Evolutionary conservation across 2,888 invertebrate species (phyloP), one percentile per base, ranked within the genome.

Genomic region (Andrena dorsata): DNA sequence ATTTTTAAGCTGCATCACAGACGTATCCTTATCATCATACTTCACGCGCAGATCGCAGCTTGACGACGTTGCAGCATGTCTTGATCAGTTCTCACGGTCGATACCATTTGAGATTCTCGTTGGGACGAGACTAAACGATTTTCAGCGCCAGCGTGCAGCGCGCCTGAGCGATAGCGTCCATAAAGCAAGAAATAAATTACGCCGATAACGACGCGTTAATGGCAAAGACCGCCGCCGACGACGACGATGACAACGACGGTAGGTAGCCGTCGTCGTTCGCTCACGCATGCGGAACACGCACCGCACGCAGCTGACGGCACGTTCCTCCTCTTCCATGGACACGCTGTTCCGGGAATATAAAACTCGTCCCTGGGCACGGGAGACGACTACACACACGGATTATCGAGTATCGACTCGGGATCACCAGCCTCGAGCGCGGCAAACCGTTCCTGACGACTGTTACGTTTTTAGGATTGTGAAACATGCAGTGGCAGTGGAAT

Each of bases 161-260:
- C 8, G 65, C 35, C 66, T 23, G 49, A 51, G 16, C 65, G 86
- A 86, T 84, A 86, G 78, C 76, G 30, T 23, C 23, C 56, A 70
- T 28, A 2, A 32, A 47, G 26, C 53, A 69, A 78, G 73, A 78
- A 64, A 79, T 79, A 78, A 64, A 79, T 79, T 68, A 32, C 51
- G 47, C 60, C 80, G 84, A 90, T 90, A 89, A 89, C 86, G 87
- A 89, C 77, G 84, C 79, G 87, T 86, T 90, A 88, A 90, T 86
- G 83, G 83, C 85, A 26, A 26, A 72, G 85, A 84, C 80, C 84
- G 84, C 76, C 84, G 49, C 53, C 79, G 66, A 66, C 56, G 77
- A 53, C 47, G 76, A 66, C 30, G 82, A 66, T 60, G 69, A 69
- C 58, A 60, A 68, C 61, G 82, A 53, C 56, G 80, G 69, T 60